Evolutionary conservation across 2,888 invertebrate genomes (phyloP).

Genomic region (Acrocyrtus sp.): DNA sequence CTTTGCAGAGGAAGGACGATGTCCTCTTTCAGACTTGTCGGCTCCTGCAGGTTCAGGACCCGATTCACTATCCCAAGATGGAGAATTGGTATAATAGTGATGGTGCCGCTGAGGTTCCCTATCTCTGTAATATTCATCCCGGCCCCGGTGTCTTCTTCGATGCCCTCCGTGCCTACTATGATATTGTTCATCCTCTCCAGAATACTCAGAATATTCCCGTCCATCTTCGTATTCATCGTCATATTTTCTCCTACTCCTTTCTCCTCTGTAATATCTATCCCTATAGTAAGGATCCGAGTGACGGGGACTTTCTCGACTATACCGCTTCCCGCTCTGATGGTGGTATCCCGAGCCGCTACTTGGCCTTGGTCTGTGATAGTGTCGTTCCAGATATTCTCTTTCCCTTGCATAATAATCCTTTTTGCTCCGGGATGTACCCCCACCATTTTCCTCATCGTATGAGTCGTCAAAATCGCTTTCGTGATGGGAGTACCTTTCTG

Average conservation of each 20-base stretch:
- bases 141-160: slow-evolving; percentile 41
- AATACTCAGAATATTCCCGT: slow-evolving; percentile 58
- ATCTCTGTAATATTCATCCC: slow-evolving; percentile 46
- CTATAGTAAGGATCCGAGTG: slow-evolving; percentile 48
- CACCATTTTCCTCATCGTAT: slow-evolving; percentile 64
- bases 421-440: slow-evolving; percentile 67
- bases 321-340: slow-evolving; percentile 67
- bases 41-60: slow-evolving; percentile 49
- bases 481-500: slow-evolving; percentile 60
- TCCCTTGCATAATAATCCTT: slow-evolving; percentile 66
- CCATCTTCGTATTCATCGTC: slow-evolving; percentile 48
- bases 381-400: slow-evolving; percentile 66
- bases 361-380: slow-evolving; percentile 66
- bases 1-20: slow-evolving; percentile 34
- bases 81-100: slow-evolving; percentile 60
- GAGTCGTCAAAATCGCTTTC: slow-evolving; percentile 61
- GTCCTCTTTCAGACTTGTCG: slow-evolving; percentile 27
- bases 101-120: slow-evolving; percentile 31
- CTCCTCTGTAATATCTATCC: slow-evolving; percentile 35
- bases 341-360: slow-evolving; percentile 68
- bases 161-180: slow-evolving; percentile 38
- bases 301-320: slow-evolving; percentile 48
- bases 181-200: slow-evolving; percentile 56
- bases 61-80: slow-evolving; percentile 62
- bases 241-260: slow-evolving; percentile 29